A percentile compares a stretch with the other conserved stretches of the same genome.
These are phyloP conservation scores for Oxygymnocypris stewartii DNA, from an alignment of 2,113 vertebrate genomes.

Conservation along the genomic window DNA sequence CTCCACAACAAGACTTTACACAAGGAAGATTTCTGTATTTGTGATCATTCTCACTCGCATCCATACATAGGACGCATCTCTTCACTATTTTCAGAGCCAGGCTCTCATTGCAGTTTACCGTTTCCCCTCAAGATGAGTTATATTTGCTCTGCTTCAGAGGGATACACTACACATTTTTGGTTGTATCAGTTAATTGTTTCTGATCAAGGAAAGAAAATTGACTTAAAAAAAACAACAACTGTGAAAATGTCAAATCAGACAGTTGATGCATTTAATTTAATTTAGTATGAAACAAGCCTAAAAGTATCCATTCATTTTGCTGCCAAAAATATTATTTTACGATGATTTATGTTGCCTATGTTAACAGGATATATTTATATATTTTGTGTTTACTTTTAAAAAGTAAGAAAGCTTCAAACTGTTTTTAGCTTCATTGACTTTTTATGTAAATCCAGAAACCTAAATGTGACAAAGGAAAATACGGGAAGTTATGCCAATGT, in stretches of 20 bases:
- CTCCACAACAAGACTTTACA: not conserved
- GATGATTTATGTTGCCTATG: not conserved
- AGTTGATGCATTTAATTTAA: not conserved
- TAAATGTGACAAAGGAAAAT: not conserved
- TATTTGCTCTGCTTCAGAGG: constrained; percentile 1
- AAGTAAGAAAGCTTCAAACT: not conserved
- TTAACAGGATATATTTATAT: not conserved
- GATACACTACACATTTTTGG: not conserved
- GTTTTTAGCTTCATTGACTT: not conserved
- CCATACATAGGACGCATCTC: not conserved
- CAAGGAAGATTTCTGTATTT: constrained; percentile 1
- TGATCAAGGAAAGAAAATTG: not conserved
- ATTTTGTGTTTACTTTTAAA: not conserved
- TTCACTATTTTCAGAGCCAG: not conserved
- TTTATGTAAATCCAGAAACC: not conserved
- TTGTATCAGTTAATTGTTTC: no score
- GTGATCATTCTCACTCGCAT: no score
- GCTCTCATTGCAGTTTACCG: constrained; percentile 7
- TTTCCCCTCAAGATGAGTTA: not conserved
- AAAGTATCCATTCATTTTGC: not conserved
- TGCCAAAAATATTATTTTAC: not conserved
- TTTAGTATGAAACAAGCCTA: not conserved
- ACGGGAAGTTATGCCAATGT: not conserved
- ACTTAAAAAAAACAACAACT: not conserved
- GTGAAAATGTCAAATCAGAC: constrained; percentile 1